Evolutionary conservation across 30 jellyfish, hydroid and myxozoan species (phyloP).

Genomic region (Cassiopea andromeda): DNA sequence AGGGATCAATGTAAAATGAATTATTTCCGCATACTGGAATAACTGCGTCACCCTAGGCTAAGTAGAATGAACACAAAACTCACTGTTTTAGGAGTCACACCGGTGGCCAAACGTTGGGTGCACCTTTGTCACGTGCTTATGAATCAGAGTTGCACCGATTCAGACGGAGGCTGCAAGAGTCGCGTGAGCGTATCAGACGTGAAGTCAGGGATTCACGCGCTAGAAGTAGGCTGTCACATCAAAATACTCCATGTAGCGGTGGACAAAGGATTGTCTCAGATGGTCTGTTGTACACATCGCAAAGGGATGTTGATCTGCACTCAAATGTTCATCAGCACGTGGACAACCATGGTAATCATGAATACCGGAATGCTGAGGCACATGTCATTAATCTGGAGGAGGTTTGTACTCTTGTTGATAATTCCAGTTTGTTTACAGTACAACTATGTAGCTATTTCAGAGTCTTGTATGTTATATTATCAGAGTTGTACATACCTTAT

Average conservation of each 20-base stretch:
- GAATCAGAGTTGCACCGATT: constrained; percentile 61
- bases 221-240: constrained; percentile 40
- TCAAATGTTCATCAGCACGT: background rate
- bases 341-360: constrained; percentile 11
- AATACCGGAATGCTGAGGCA: constrained; percentile 22
- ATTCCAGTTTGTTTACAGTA: background rate
- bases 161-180: constrained; percentile 69
- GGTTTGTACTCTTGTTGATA: constrained; percentile 7
- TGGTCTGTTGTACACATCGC: constrained; percentile 56
- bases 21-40: too few relatives aligned
- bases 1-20: too few relatives aligned
- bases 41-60: too few relatives aligned
- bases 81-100: background rate
- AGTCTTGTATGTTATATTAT: too few relatives aligned
- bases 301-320: constrained; percentile 29
- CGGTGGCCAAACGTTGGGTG: background rate
- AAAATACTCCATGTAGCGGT: constrained; percentile 13
- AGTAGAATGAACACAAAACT: background rate
- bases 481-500: too few relatives aligned
- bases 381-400: constrained; percentile 63
- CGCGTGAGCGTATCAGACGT: constrained; percentile 70
- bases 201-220: constrained; percentile 42
- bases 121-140: background rate
- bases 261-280: constrained; percentile 54
- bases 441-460: too few relatives aligned